Evolutionary conservation across 2,888 invertebrate species (phyloP).

Genomic region (Dexiosoma caninum): DNA sequence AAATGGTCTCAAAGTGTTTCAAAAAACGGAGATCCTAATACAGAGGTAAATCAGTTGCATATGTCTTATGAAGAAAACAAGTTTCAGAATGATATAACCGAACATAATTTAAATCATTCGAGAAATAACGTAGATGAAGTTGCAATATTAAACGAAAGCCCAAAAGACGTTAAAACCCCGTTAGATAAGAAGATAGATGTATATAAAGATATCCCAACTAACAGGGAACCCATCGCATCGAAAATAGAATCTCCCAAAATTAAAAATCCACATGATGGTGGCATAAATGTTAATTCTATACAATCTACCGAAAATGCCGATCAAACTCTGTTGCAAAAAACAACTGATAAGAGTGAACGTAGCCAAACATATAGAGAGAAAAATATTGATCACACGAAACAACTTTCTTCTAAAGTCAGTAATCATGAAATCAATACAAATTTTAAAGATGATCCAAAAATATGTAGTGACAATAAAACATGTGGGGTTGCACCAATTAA

Average conservation of each 20-base stretch:
- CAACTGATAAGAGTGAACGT: too few species aligned
- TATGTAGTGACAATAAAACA: too few species aligned
- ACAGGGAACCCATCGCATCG: too few species aligned
- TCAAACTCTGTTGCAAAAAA: too few species aligned
- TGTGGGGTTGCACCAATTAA: not conserved
- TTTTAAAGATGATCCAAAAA: slow-evolving; percentile 10
- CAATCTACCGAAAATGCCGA: not conserved
- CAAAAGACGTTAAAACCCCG: not conserved
- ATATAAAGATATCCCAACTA: not conserved
- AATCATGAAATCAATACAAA: not conserved
- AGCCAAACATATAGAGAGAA: not conserved
- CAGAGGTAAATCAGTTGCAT: slow-evolving; percentile 51
- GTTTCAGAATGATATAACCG: not conserved
- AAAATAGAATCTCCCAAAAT: too few species aligned
- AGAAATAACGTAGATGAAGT: not conserved
- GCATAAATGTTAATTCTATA: not conserved
- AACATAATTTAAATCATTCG: not conserved
- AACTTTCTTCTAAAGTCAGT: too few species aligned
- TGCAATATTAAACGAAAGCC: not conserved
- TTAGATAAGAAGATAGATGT: not conserved
- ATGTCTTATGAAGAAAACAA: slow-evolving; percentile 65
- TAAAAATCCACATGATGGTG: too few species aligned
- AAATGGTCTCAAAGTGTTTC: slow-evolving; percentile 80
- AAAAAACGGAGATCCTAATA: not conserved
- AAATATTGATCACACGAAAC: not conserved